Evolutionary conservation across 1,140 invertebrate species (phyloP), one percentile per base, ranked within the genome.

Genomic region (Apocrypta bakeri): DNA sequence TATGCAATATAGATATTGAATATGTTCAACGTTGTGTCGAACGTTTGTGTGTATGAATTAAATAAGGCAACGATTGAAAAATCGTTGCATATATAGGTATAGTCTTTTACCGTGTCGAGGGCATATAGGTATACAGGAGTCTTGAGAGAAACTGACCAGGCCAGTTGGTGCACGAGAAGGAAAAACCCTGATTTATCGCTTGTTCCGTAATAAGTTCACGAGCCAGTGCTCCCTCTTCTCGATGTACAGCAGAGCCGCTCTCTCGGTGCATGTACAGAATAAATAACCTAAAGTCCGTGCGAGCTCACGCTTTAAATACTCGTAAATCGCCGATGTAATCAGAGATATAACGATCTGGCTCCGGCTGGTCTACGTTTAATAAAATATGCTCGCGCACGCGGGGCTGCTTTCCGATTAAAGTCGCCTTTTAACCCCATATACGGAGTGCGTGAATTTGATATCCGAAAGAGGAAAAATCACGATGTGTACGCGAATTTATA

Each of bases 321-420:
- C 84, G 79, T 88, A 88, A 87, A 87, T 87, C 69, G 61, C 21
- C 82, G 84, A 85, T 84, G 86, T 85, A 87, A 87, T 88, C 85
- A 87, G 85, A 86, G 85, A 87, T n/a, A 86, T 87, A 85, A 85
- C 78, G 81, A 84, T 76, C 81, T 64, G 42, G 29, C 2, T 63
- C 63, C 25, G 42, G 29, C 27, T 61, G 75, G 12, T 27, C 75
- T 68, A 37, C 42, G 78, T 61, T 79, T 79, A 72, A 71, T 79
- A 79, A 79, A 79, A 71, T 61, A 72, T 63, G 48, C 79, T 9
- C 25, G n/a, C 12, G 4, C 48, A 37, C 21, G 17, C 3, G 40
- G 27, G 68, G 48, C 48, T 21, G 48, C 68, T 71, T 21, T 8
- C 29, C 63, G 80, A 81, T 75, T 68, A 81, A 75, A 75, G 25